Evolutionary conservation across 2,888 invertebrate species (phyloP).

Genomic region (Gymnosoma rotundatum): DNA sequence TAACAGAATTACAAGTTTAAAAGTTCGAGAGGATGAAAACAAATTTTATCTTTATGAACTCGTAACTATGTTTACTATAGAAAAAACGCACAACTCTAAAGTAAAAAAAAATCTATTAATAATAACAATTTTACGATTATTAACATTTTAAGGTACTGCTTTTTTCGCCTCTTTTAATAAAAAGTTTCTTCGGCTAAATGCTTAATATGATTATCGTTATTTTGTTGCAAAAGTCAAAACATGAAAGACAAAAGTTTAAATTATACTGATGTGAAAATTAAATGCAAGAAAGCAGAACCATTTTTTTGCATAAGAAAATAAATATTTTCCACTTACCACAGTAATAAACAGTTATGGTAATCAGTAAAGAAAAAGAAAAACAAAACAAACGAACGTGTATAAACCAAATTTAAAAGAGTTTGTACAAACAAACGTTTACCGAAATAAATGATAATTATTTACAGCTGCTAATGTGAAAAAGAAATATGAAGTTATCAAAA

Average conservation of each 20-base stretch:
- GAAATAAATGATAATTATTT: constrained; percentile 21
- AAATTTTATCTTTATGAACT: too few relatives aligned
- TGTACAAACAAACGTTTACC: constrained; percentile 9
- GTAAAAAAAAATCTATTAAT: too few relatives aligned
- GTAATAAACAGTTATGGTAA: constrained; percentile 27
- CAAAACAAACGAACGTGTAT: not conserved
- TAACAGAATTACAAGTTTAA: too few relatives aligned
- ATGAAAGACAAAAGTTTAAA: constrained; percentile 42
- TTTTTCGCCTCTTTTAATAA: not conserved
- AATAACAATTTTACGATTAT: not conserved
- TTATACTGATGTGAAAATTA: constrained; percentile 62
- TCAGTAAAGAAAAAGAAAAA: not conserved
- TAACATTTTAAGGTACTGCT: not conserved
- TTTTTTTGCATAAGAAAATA: constrained; percentile 38
- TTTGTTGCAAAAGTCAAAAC: constrained; percentile 33
- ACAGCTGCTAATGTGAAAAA: not conserved
- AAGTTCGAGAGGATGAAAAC: too few relatives aligned
- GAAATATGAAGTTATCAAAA: constrained; percentile 8
- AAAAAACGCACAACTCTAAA: too few relatives aligned
- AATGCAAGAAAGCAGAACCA: constrained; percentile 69
- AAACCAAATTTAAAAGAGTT: constrained; percentile 2
- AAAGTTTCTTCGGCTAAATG: not conserved
- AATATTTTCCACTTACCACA: constrained; percentile 27
- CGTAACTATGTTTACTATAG: too few relatives aligned
- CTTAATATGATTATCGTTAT: constrained; percentile 37